These are phyloP conservation scores for Dendronephthya gigantea DNA, from an alignment of 64 coral and sea anemone genomes.

Conservation along the genomic window DNA sequence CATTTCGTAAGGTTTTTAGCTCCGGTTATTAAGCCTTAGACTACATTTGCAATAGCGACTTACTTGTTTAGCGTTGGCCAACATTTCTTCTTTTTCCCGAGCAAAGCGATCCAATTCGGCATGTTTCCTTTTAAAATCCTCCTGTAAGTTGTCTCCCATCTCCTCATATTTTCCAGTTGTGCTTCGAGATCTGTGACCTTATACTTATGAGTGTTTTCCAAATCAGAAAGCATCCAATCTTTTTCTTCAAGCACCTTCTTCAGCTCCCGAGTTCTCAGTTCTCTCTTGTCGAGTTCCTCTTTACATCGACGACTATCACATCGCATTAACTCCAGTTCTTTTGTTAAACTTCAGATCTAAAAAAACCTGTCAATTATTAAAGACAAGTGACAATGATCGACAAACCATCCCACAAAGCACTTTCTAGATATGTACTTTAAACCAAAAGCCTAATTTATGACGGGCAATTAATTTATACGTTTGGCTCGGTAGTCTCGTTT, in stretches of 20 bases:
- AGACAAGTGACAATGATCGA: too few relatives aligned
- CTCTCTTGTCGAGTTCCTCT: conserved; percentile 54
- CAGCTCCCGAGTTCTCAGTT: conserved; percentile 42
- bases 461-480: too few relatives aligned
- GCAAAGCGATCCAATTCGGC: conserved; percentile 74
- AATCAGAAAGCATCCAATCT: conserved; percentile 65
- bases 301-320: conserved; percentile 50
- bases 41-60: too few relatives aligned
- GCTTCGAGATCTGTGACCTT: conserved; percentile 49
- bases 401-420: too few relatives aligned
- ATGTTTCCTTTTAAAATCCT: conserved; percentile 68
- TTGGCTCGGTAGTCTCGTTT: too few relatives aligned
- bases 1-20: too few relatives aligned
- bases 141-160: conserved; percentile 42
- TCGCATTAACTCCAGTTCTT: conserved; percentile 71
- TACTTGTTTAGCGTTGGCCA: conserved; percentile 74
- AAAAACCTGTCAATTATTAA: too few relatives aligned
- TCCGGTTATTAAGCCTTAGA: too few relatives aligned
- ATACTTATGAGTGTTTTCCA: conserved; percentile 64
- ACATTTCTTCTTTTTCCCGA: conserved; percentile 60
- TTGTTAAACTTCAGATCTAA: conserved; percentile 86
- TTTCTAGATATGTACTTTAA: too few relatives aligned
- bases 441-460: too few relatives aligned
- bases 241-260: conserved; percentile 69
- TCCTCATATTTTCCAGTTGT: conserved; percentile 56